phyloP scores from a whole-genome alignment of 1,140 invertebrate species.

The Dolichoris vasculosae region DNA sequence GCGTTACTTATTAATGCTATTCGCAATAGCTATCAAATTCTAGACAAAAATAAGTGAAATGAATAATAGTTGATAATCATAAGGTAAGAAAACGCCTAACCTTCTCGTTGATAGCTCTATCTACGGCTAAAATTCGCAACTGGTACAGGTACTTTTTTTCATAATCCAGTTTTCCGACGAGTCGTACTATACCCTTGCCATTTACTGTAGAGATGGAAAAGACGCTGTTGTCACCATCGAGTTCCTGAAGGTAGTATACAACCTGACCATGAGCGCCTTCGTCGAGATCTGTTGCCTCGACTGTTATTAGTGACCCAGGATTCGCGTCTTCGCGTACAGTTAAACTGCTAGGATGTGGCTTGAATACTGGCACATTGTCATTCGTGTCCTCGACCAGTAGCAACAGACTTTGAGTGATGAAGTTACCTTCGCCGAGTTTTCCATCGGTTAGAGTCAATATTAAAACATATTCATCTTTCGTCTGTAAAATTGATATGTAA shows the following conservation, averaged over 20 bases:
- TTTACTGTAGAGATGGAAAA: conserved; percentile 90
- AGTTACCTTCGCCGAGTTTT: conserved; percentile 89
- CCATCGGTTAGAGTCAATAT: conserved; percentile 93
- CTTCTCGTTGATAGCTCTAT: conserved; percentile 85
- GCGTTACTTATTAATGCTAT: too few relatives aligned
- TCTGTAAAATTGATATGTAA: conserved; percentile 73
- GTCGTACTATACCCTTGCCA: conserved; percentile 89
- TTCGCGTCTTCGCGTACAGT: conserved; percentile 85
- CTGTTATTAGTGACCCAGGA: conserved; percentile 83
- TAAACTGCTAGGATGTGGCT: conserved; percentile 87
- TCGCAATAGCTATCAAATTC: too few relatives aligned
- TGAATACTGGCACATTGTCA: conserved; percentile 91
- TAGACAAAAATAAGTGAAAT: not conserved
- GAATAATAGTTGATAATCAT: too few relatives aligned
- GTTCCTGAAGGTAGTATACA: conserved; percentile 84
- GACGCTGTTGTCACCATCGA: conserved; percentile 84
- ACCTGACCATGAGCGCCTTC: conserved; percentile 93
- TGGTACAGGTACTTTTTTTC: conserved; percentile 92
- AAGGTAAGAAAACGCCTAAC: conserved; percentile 63
- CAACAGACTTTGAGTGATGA: conserved; percentile 91
- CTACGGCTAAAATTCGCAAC: conserved; percentile 87
- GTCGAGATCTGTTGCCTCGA: conserved; percentile 91
- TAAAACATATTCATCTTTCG: conserved; percentile 89
- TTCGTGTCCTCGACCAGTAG: conserved; percentile 93
- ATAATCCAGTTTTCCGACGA: conserved; percentile 88